Evolutionary conservation across 2,113 vertebrate genomes (phyloP), one percentile per base, ranked within the genome.

Genomic region (Synodontis membranacea): DNA sequence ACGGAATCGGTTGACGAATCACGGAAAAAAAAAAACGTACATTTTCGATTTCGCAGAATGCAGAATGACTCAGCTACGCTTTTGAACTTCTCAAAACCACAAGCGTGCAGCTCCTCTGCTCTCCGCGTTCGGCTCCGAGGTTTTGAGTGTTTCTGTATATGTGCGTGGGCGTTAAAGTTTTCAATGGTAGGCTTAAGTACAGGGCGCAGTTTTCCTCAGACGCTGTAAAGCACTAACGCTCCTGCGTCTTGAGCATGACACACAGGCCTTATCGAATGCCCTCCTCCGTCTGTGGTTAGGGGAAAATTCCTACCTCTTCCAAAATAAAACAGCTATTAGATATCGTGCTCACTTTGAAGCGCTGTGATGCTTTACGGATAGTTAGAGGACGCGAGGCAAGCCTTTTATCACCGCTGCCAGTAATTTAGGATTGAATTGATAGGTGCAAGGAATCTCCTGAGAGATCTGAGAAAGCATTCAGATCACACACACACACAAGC

Each of bases 291-390:
- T 64, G 78, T 21, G 84, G 78, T 76, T 31, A 42, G 66, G 78
- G 83, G 78, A 82, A 76, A 76, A 85, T 54, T 85, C 79, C 87
- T 88, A 81, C 84, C 44, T 75, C 48, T 50, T 88, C 39, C 84
- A 86, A 85, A 85, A 82, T 85, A 85, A 88, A 86, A 85, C 87
- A 82, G 52, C 87, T 82, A 85, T 88, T 85, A 88, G 74, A 82
- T 66, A 86, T 82, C 23, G 60, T 1, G 28, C 17, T 37, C 37
- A 37, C 87, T 88, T 86, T 88, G 84, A 86, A 86, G 87, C 48
- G 9, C 19, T 28, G n/a, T 21, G 31, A 19, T 66, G 70, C 87
- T 74, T 46, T 82, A 42, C 23, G 1, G 79, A 74, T 78, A 86
- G 84, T 85, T 78, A 85, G 58, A 86, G 84, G 80, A 84, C 17